Evolutionary conservation across 2,113 vertebrate species (phyloP).

Genomic region (Pelecanoides urinatrix): DNA sequence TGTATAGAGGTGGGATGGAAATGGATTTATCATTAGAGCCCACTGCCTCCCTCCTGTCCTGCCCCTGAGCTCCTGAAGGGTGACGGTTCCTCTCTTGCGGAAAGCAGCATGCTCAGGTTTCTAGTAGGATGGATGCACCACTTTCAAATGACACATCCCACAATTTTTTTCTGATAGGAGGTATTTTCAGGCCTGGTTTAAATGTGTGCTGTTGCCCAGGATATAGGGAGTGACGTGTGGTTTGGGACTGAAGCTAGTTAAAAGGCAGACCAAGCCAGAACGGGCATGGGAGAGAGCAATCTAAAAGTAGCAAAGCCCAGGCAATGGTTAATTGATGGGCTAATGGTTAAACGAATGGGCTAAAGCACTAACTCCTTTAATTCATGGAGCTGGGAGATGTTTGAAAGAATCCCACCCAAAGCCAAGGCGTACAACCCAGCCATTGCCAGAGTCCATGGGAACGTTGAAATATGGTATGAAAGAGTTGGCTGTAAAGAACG

Average conservation of each 20-base stretch:
- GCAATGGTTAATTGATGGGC: background rate
- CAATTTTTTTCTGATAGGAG: fast-evolving
- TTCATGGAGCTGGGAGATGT: background rate
- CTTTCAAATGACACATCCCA: background rate
- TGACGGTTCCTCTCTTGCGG: background rate
- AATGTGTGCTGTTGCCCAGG: background rate
- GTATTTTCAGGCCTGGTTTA: background rate
- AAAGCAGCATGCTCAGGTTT: fast-evolving
- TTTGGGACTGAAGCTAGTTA: background rate
- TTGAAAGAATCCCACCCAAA: background rate
- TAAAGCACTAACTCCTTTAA: background rate
- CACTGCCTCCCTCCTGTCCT: background rate
- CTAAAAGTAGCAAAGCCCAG: background rate
- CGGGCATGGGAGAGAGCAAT: background rate
- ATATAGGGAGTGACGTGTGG: fast-evolving
- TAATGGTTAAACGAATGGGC: background rate
- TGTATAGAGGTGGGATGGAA: background rate
- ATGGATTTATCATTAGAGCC: background rate
- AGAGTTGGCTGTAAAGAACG: background rate
- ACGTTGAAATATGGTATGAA: background rate
- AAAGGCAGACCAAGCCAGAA: background rate
- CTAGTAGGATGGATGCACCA: background rate
- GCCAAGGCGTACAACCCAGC: too few species aligned
- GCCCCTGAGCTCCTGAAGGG: background rate
- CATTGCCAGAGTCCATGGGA: background rate